Evolutionary conservation across 2,113 vertebrate species (phyloP).

Genomic region (Alligator mississippiensis): DNA sequence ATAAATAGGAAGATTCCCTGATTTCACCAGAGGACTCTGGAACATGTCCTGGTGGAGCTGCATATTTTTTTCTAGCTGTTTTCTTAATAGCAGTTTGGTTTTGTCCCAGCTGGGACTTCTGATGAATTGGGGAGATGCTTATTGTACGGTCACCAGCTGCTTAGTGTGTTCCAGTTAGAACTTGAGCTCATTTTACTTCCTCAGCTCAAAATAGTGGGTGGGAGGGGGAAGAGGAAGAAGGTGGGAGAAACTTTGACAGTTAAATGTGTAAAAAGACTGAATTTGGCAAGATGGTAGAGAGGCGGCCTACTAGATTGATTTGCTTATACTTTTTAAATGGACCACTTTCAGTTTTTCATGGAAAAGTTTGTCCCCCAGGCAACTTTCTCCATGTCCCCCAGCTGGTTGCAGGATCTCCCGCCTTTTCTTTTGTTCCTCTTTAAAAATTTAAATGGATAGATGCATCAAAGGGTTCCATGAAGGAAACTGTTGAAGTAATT

Average conservation of each 20-base stretch:
- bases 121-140: neutral
- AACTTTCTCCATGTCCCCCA: neutral
- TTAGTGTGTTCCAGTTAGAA: neutral
- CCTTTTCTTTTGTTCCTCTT: neutral
- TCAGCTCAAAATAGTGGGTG: neutral
- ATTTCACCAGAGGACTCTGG: neutral
- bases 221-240: no score
- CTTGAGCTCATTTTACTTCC: neutral
- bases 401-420: neutral
- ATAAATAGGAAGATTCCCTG: neutral
- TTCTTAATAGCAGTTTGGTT: neutral
- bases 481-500: constrained; percentile 38
- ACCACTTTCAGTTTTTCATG: neutral
- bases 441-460: neutral
- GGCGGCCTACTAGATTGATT: neutral
- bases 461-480: neutral
- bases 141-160: neutral
- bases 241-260: neutral
- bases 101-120: neutral
- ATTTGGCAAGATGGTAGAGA: neutral
- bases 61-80: neutral
- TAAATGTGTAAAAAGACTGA: neutral
- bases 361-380: neutral
- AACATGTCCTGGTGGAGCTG: neutral
- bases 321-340: neutral